Conservation (phyloP, 1,140 invertebrate genomes). For the Orussus abietinus region DNA sequence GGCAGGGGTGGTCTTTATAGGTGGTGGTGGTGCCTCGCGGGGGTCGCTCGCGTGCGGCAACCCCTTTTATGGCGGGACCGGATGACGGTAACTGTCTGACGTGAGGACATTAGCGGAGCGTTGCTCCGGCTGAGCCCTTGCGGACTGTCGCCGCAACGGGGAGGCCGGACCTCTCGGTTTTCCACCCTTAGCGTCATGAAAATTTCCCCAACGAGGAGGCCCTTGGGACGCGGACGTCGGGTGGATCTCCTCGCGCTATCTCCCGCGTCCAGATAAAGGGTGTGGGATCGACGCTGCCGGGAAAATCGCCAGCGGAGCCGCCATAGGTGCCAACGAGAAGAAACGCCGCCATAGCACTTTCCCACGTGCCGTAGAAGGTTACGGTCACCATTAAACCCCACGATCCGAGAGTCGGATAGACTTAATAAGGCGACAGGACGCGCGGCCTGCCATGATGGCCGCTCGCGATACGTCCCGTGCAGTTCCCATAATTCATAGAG, state of each 20-base stretch:
- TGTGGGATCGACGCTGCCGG: no score
- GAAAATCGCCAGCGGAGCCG: no score
- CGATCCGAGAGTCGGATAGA: conserved; percentile 23
- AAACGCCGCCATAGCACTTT: conserved; percentile 15
- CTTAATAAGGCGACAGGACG: conserved; percentile 23
- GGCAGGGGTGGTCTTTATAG: conserved; percentile 2
- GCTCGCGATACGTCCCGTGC: conserved; percentile 9
- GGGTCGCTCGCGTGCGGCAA: conserved; percentile 19
- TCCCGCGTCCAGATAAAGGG: no score
- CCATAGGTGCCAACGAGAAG: no score
- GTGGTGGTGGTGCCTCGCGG: not conserved
- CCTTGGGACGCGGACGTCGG: no score
- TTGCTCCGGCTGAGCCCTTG: no score
- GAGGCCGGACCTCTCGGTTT: no score
- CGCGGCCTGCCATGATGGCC: no score
- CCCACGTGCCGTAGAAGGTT: conserved; percentile 28
- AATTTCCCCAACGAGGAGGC: no score
- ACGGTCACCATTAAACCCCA: conserved; percentile 23
- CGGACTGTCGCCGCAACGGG: no score
- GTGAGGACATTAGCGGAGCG: conserved; percentile 41
- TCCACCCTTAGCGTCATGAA: no score
- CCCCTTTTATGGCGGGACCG: conserved; percentile 45
- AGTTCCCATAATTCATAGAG: not conserved
- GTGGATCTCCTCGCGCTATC: no score
- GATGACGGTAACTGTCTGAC: conserved; percentile 46